A percentile compares a stretch with the other conserved stretches of the same genome.
Evolutionary conservation across 2,888 invertebrate species (phyloP).

Genomic region (Apoda limacodes): DNA sequence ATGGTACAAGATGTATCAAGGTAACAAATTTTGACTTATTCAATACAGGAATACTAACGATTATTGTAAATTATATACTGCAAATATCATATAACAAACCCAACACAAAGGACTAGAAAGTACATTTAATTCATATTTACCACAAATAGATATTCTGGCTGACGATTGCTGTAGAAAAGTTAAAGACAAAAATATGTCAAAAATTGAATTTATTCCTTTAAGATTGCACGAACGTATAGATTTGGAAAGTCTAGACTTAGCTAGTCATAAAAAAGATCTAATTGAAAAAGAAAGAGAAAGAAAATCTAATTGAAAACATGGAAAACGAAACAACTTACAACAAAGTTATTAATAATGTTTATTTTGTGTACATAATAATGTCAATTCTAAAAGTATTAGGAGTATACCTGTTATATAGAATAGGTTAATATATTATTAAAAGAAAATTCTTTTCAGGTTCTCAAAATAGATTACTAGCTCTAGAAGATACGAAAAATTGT

Average conservation of each 20-base stretch:
- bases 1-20: conserved; percentile 13
- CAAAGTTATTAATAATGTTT: conserved; percentile 9
- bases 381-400: too few species aligned
- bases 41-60: conserved; percentile 7
- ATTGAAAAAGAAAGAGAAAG: too few species aligned
- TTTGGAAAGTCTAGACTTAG: conserved; percentile 9
- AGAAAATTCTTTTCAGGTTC: conserved; percentile 11
- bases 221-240: conserved; percentile 14
- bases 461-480: too few species aligned
- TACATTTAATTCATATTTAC: conserved; percentile 8
- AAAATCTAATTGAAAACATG: conserved; percentile 10
- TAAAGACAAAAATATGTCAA: conserved; percentile 10
- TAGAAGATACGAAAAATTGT: too few species aligned
- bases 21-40: conserved; percentile 12
- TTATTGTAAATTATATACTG: conserved; percentile 14
- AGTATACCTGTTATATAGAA: conserved; percentile 6
- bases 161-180: conserved; percentile 15
- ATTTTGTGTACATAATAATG: conserved; percentile 2
- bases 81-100: conserved; percentile 8
- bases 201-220: conserved; percentile 14
- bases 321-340: conserved; percentile 6
- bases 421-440: conserved; percentile 9
- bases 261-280: conserved; percentile 16
- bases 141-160: conserved; percentile 7
- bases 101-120: conserved; percentile 4